phyloP scores from a whole-genome alignment of 2,113 vertebrate genomes.

The Gobius niger region DNA sequence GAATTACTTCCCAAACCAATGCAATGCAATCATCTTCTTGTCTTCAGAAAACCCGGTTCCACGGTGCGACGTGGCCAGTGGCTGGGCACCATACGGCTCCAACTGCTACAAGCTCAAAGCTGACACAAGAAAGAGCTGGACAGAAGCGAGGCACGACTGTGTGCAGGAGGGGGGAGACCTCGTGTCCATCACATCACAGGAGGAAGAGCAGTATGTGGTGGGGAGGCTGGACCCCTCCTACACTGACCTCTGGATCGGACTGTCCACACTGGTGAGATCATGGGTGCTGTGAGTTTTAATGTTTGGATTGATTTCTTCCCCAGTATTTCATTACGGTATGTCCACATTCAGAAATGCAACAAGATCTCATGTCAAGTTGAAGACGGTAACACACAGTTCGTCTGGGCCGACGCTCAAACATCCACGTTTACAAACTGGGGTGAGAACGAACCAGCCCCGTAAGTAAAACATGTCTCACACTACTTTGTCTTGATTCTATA shows the following conservation, averaged over 20 bases:
- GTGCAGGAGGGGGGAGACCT: slow-evolving; percentile 74
- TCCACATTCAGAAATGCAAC: slow-evolving; percentile 71
- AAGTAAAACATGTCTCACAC: slow-evolving; percentile 25
- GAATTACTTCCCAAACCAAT: no score
- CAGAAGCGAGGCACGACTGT: slow-evolving; percentile 68
- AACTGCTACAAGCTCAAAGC: slow-evolving; percentile 74
- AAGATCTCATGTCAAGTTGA: slow-evolving; percentile 73
- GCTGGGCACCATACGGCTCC: slow-evolving; percentile 66
- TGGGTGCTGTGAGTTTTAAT: not conserved
- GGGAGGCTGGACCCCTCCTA: slow-evolving; percentile 30
- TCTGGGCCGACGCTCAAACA: slow-evolving; percentile 68
- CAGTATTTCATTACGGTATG: not conserved
- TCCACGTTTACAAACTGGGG: slow-evolving; percentile 61
- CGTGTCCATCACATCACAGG: slow-evolving; percentile 64
- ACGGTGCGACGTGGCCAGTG: slow-evolving; percentile 66
- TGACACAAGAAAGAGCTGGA: slow-evolving; percentile 64
- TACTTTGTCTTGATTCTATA: no score
- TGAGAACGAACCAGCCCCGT: slow-evolving; percentile 57
- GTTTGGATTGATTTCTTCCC: not conserved
- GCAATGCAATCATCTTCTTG: no score
- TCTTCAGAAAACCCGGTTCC: slow-evolving; percentile 67
- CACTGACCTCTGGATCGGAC: slow-evolving; percentile 76
- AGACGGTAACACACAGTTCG: slow-evolving; percentile 50
- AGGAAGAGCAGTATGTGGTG: slow-evolving; percentile 66
- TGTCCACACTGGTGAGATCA: slow-evolving; percentile 77